A percentile compares a stretch with the other conserved stretches of the same genome.
These are phyloP conservation scores for Argentina silus DNA, from an alignment of 2,797 vertebrate species.

Conservation along the genomic window DNA sequence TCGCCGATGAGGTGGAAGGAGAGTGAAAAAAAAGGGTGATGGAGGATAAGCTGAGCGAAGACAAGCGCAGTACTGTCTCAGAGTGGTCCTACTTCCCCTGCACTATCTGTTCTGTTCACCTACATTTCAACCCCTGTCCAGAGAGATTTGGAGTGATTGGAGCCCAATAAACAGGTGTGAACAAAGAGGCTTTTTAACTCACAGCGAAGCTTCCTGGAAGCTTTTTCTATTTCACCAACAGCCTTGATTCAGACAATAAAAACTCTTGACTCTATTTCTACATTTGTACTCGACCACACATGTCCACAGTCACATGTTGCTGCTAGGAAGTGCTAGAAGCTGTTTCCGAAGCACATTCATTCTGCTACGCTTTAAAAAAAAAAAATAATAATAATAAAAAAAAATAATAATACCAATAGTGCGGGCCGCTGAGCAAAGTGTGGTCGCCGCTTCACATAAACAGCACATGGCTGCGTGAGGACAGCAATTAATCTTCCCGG, in stretches of 20 bases:
- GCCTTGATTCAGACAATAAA: too few relatives aligned
- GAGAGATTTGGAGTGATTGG: conserved; percentile 21
- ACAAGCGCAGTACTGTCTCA: conserved; percentile 24
- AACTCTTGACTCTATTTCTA: neutral
- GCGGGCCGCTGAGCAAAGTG: conserved; percentile 32
- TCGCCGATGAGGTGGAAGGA: conserved; percentile 53
- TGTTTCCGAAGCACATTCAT: conserved; percentile 43
- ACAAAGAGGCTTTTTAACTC: conserved; percentile 50
- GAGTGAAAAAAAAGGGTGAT: conserved; percentile 15
- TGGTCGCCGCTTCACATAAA: conserved; percentile 53
- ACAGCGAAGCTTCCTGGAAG: neutral
- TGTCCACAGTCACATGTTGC: conserved; percentile 37
- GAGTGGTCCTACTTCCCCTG: conserved; percentile 13
- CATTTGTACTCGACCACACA: conserved; percentile 40
- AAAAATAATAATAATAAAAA: neutral
- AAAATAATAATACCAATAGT: neutral
- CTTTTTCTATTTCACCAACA: too few relatives aligned
- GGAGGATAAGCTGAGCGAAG: conserved; percentile 14
- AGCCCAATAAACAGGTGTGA: conserved; percentile 52
- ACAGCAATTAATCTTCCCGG: conserved; percentile 60
- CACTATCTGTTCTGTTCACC: conserved; percentile 23
- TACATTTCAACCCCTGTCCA: conserved; percentile 30
- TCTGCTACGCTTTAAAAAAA: conserved; percentile 15
- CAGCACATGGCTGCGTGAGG: conserved; percentile 49
- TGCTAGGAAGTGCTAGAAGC: conserved; percentile 59